phyloP scores from a whole-genome alignment of 1,140 invertebrate genomes.

The Bilobella aurantiaca region DNA sequence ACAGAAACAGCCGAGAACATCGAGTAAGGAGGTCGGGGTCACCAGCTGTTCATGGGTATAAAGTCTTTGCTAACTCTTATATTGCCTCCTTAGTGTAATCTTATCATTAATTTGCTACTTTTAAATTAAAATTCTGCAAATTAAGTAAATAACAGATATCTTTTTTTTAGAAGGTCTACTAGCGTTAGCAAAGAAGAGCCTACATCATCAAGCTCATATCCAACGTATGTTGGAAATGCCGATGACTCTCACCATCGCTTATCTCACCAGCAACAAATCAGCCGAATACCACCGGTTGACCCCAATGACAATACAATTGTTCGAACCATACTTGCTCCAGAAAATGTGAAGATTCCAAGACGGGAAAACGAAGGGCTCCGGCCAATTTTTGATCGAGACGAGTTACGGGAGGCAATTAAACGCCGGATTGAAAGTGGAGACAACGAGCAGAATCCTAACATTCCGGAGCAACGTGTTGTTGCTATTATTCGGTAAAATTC shows the following conservation, averaged over 20 bases:
- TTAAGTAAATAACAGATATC: too few relatives aligned
- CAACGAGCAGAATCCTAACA: conserved; percentile 21
- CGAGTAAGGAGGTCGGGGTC: too few relatives aligned
- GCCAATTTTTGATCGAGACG: conserved; percentile 33
- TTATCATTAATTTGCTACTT: too few relatives aligned
- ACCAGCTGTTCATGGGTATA: too few relatives aligned
- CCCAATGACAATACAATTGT: conserved; percentile 17
- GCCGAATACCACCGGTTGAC: conserved; percentile 5
- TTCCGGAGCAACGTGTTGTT: conserved; percentile 24
- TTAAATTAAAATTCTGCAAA: too few relatives aligned
- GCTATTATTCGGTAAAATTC: conserved; percentile 25
- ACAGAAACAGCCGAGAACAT: too few relatives aligned
- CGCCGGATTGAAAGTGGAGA: conserved; percentile 20
- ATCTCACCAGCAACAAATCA: conserved; percentile 2
- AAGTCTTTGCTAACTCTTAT: too few relatives aligned
- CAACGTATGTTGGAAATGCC: background rate
- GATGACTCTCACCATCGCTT: background rate
- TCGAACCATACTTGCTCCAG: conserved; percentile 25
- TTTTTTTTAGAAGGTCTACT: background rate
- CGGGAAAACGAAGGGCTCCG: conserved; percentile 23
- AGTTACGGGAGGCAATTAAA: conserved; percentile 25
- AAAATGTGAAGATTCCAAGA: conserved; percentile 32
- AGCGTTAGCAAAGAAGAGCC: background rate
- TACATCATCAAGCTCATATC: background rate
- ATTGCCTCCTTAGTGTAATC: too few relatives aligned